phyloP scores from a whole-genome alignment of 2,113 vertebrate species.

The Passer montanus region DNA sequence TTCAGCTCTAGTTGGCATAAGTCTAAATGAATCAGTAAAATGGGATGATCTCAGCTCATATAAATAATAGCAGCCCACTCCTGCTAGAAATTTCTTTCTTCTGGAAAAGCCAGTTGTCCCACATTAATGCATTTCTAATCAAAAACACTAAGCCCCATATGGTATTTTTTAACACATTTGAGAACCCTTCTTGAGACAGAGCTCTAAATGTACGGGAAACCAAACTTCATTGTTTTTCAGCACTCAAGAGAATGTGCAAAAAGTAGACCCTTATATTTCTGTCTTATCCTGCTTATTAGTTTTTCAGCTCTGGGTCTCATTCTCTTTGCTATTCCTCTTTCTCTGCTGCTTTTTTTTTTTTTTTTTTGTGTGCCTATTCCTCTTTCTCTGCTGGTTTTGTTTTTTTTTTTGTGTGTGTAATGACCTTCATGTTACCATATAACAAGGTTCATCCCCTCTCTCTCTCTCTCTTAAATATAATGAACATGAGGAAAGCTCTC shows the following conservation, averaged over 20 bases:
- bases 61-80: slow-evolving; percentile 56
- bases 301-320: background rate
- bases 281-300: background rate
- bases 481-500: background rate
- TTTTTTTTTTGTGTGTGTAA: background rate
- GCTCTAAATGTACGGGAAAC: slow-evolving; percentile 35
- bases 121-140: slow-evolving; percentile 55
- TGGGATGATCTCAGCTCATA: slow-evolving; percentile 49
- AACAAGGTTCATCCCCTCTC: background rate
- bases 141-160: slow-evolving; percentile 39
- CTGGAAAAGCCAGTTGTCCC: slow-evolving; percentile 45
- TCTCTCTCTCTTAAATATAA: background rate
- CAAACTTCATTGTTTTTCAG: slow-evolving; percentile 28
- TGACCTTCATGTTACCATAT: background rate
- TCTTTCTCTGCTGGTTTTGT: background rate
- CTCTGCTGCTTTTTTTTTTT: background rate
- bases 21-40: slow-evolving; percentile 67
- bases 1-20: slow-evolving; percentile 37
- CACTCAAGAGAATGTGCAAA: background rate
- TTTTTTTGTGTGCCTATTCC: background rate
- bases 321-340: background rate
- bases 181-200: background rate
- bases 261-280: background rate
- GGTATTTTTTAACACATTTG: slow-evolving; percentile 56
- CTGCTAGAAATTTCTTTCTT: slow-evolving; percentile 56